Evolutionary conservation across 2,113 vertebrate species (phyloP).

Genomic region (Esox niger): DNA sequence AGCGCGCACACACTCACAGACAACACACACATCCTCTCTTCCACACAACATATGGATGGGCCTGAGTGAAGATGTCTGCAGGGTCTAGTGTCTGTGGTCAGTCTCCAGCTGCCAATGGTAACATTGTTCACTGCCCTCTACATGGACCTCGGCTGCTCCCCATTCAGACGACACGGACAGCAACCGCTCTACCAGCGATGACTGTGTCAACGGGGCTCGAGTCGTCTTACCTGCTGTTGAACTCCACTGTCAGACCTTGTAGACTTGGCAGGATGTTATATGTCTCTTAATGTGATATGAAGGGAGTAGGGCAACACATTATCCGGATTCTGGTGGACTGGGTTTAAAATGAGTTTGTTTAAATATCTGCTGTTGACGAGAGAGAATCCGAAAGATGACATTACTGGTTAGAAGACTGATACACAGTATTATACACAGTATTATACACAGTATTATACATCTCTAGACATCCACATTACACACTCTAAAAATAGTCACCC

Average conservation of each 20-base stretch:
- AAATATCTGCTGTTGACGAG: neutral
- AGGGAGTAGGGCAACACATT: too few species aligned
- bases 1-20: conserved; percentile 7
- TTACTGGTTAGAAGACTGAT: too few species aligned
- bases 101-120: neutral
- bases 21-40: neutral
- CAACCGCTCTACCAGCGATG: too few species aligned
- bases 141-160: too few species aligned
- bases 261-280: too few species aligned
- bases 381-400: neutral
- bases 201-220: too few species aligned
- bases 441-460: too few species aligned
- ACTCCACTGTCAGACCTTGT: too few species aligned
- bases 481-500: neutral
- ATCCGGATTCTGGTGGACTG: conserved; percentile 14
- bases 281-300: too few species aligned
- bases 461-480: neutral
- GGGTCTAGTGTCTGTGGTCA: neutral
- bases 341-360: conserved; percentile 7
- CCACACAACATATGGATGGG: neutral
- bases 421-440: too few species aligned
- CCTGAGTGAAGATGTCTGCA: neutral
- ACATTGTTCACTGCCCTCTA: neutral
- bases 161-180: too few species aligned
- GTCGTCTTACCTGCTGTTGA: too few species aligned